phyloP scores from a whole-genome alignment of 2,888 invertebrate species.

The Ramazzottius varieornatus region DNA sequence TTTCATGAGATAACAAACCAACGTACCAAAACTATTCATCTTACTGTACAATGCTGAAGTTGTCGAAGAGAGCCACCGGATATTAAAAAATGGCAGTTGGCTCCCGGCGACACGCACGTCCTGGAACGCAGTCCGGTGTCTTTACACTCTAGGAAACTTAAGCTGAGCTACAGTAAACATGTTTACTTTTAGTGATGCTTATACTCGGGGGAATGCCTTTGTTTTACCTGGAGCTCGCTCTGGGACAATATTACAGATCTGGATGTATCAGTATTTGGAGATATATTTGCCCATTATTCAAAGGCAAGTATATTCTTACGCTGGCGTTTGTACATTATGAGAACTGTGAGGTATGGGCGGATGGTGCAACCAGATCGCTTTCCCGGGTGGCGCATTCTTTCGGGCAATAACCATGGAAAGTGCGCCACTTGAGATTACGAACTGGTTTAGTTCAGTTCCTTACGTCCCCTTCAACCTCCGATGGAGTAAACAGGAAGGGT shows the following conservation, averaged over 20 bases:
- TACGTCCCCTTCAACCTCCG: too few relatives aligned
- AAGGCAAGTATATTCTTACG: constrained; percentile 31
- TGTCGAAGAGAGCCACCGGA: too few relatives aligned
- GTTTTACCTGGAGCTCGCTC: constrained; percentile 77
- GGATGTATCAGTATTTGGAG: constrained; percentile 80
- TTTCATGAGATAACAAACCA: not conserved
- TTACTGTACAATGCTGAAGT: not conserved
- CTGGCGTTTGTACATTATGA: not conserved
- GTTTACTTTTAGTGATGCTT: constrained; percentile 48
- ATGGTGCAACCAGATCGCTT: too few relatives aligned
- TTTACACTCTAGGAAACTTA: too few relatives aligned
- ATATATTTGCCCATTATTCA: constrained; percentile 65
- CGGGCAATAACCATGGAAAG: too few relatives aligned
- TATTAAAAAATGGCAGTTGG: too few relatives aligned
- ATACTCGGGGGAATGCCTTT: constrained; percentile 70
- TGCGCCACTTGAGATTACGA: too few relatives aligned
- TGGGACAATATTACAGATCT: constrained; percentile 59
- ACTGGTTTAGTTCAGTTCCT: not conserved
- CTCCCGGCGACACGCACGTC: too few relatives aligned
- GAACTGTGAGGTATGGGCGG: not conserved
- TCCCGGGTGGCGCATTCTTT: too few relatives aligned
- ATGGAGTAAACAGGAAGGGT: too few relatives aligned
- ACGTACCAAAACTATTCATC: not conserved
- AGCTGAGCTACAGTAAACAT: not conserved
- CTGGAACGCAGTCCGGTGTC: too few relatives aligned